Evolutionary conservation across 2,797 vertebrate genomes (phyloP).

Genomic region (Acanthis flammea): DNA sequence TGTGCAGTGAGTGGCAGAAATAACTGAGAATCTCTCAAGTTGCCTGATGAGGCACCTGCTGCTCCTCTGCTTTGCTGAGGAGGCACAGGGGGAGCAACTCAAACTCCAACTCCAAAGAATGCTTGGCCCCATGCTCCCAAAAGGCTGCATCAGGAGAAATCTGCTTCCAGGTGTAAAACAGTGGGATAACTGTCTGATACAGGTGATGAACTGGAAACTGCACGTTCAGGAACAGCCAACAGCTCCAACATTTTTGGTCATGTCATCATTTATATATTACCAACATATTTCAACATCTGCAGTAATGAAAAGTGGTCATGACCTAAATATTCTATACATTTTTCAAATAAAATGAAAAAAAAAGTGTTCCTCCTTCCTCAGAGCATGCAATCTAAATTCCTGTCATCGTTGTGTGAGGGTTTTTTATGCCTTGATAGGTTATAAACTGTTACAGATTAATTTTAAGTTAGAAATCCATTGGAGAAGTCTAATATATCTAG

Average conservation of each 20-base stretch:
- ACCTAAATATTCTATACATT: not conserved
- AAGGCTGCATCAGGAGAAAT: not conserved
- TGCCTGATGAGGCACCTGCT: not conserved
- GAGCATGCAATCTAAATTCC: not conserved
- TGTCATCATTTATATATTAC: not conserved
- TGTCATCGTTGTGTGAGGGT: not conserved
- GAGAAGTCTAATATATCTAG: slow-evolving; percentile 35
- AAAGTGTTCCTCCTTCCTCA: not conserved
- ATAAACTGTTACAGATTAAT: slow-evolving; percentile 52
- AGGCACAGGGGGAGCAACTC: not conserved
- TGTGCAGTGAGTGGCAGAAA: not conserved
- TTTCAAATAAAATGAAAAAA: slow-evolving; percentile 27
- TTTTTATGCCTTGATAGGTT: slow-evolving; percentile 21
- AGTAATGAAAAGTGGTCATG: not conserved
- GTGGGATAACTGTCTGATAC: not conserved
- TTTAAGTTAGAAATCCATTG: slow-evolving; percentile 27
- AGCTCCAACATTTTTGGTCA: not conserved
- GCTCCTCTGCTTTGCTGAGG: not conserved
- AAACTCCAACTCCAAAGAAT: not conserved
- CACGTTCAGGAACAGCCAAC: not conserved
- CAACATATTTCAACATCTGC: not conserved
- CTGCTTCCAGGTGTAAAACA: not conserved
- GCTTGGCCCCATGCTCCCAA: fast-evolving
- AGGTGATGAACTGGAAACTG: not conserved
- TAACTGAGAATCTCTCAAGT: not conserved